Conservation (phyloP, 2,113 vertebrate genomes). For the Neolamprologus kungweensis region DNA sequence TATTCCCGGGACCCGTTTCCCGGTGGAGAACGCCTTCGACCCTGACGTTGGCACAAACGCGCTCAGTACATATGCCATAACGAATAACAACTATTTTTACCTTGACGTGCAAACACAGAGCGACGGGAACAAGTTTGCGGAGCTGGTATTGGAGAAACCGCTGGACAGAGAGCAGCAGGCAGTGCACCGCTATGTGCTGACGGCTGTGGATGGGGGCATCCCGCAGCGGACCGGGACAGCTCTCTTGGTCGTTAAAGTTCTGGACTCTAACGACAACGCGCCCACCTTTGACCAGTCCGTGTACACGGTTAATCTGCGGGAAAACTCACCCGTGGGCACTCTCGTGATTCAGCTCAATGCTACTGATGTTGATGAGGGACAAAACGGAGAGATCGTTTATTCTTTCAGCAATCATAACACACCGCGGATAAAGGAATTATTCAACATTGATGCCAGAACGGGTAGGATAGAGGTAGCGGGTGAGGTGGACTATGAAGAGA, state of each 20-base stretch:
- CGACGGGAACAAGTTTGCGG: conserved; percentile 92
- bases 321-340: conserved; percentile 91
- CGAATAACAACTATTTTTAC: conserved; percentile 91
- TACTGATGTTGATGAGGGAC: conserved; percentile 92
- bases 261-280: conserved; percentile 97
- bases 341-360: conserved; percentile 92
- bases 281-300: conserved; percentile 94
- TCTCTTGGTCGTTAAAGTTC: conserved; percentile 89
- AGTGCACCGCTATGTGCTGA: conserved; percentile 94
- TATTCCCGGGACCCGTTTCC: conserved; percentile 92
- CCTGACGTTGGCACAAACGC: conserved; percentile 96
- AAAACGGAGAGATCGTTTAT: conserved; percentile 94
- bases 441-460: conserved; percentile 80
- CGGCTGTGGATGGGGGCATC: conserved; percentile 90
- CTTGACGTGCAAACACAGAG: conserved; percentile 96
- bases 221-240: conserved; percentile 91
- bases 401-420: conserved; percentile 93
- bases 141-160: conserved; percentile 90
- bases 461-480: conserved; percentile 89
- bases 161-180: conserved; percentile 96
- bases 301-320: conserved; percentile 86
- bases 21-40: conserved; percentile 95
- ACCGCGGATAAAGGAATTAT: conserved; percentile 82
- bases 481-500: conserved; percentile 94
- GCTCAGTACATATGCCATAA: conserved; percentile 91